Conservation (phyloP, 2,797 vertebrate genomes). For the Tympanoctomys barrerae region DNA sequence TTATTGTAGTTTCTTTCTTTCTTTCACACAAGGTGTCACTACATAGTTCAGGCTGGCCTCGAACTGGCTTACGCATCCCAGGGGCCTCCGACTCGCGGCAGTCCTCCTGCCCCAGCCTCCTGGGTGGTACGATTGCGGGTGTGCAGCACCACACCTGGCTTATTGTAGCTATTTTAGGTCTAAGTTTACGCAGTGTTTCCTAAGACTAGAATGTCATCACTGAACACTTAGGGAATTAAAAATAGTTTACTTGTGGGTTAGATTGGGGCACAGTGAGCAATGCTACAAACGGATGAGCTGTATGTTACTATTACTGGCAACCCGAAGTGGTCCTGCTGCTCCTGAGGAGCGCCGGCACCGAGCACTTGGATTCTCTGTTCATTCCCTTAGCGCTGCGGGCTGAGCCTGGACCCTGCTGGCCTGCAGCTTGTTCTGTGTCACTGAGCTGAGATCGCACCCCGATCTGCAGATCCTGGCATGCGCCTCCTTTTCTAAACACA, state of each 20-base stretch:
- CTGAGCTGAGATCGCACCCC: not conserved
- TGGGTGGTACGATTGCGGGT: not conserved
- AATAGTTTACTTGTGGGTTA: not conserved
- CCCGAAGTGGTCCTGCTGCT: not conserved
- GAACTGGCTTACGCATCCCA: no score
- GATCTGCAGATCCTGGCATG: not conserved
- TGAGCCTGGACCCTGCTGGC: not conserved
- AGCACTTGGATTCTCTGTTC: not conserved
- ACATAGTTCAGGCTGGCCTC: not conserved
- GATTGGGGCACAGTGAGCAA: not conserved
- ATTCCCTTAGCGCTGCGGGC: not conserved
- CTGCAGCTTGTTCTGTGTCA: not conserved
- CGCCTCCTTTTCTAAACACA: not conserved
- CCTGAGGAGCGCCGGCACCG: not conserved
- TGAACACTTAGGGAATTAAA: not conserved
- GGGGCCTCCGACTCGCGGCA: not conserved
- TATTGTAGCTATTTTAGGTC: not conserved
- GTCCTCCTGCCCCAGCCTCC: not conserved
- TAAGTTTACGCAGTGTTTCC: not conserved
- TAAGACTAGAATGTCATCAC: not conserved
- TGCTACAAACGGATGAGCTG: not conserved
- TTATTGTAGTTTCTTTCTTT: not conserved
- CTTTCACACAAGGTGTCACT: not conserved
- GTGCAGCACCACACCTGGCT: no score
- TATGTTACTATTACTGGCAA: not conserved